Evolutionary conservation across 1,140 invertebrate species (phyloP), one percentile per base, ranked within the genome.

Genomic region (Solenopsis fugax): DNA sequence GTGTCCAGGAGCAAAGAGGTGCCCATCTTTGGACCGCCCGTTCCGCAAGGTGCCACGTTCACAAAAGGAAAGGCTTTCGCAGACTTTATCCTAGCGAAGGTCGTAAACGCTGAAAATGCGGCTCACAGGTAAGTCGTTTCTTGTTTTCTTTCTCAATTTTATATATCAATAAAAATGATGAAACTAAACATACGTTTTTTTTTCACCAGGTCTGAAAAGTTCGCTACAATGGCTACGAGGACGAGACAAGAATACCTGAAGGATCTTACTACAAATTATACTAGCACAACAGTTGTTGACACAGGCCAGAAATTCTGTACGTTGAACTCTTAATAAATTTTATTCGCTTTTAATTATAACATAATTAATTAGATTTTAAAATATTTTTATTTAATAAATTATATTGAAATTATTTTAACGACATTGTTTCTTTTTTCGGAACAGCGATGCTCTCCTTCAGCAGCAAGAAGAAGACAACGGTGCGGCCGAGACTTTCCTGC

Each of bases 91-190:
- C 94, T 99, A 86, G 98, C 98, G 60, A 99, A 99, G 97, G 98
- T 99, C 29, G 99, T 99, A 64, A 99, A 99, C 96, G 99, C 98
- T 29, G 99, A 99, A 95, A 99, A 99, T 96, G 98, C 99, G 18
- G 98, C 98, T 13, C 98, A 99, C 92, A 96, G 93, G 93, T 94
- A 91, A 77, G 10, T 50, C 24, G 0, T 1, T 56, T 9, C 6
- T n/a, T n/a, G 16, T 48, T 52, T 73, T n/a, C 0, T 21, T 60
- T 41, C 41, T 24, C 13, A n/a, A 4, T 82, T 52, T 82, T 54
- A 5, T 34, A 41, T n/a, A 18, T 10, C 7, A 13, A 54, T 80
- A 10, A 48, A 73, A 75, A 62, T 75, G 18, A 45, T 37, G 12
- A 56, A 10, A 12, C 45, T 16, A 4, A 84, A 13, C 48, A 48